Conservation (phyloP, 2,113 vertebrate genomes). For the Brachionichthys hirsutus region DNA sequence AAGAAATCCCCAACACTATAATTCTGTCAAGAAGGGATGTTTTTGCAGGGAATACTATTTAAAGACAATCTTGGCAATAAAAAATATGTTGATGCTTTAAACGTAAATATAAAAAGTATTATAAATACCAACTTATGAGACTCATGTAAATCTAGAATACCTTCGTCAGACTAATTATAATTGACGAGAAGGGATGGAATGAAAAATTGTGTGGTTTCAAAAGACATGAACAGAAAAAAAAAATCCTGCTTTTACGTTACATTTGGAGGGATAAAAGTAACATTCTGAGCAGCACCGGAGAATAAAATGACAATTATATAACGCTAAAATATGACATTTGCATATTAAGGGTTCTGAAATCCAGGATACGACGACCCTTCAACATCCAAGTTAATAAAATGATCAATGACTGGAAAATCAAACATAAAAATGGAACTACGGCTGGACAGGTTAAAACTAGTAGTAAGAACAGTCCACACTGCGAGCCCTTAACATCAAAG, state of each 20-base stretch:
- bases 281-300: background rate
- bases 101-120: too few relatives aligned
- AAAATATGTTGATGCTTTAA: background rate
- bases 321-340: background rate
- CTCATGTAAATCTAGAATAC: background rate
- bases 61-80: background rate
- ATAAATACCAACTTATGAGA: background rate
- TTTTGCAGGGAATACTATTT: background rate
- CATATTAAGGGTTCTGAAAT: background rate
- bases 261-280: background rate
- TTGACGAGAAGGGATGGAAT: background rate
- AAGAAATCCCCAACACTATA: background rate
- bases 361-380: background rate
- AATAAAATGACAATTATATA: background rate
- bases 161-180: too few relatives aligned
- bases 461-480: background rate
- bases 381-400: background rate
- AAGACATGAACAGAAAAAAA: background rate
- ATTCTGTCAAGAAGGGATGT: background rate
- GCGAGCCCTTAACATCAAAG: background rate
- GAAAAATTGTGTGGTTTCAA: background rate
- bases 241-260: constrained; percentile 10
- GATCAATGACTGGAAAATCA: background rate
- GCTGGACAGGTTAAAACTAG: background rate
- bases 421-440: too few relatives aligned